Percentiles rank a stretch among this genome's conserved stretches.
Conservation (phyloP, 2,797 vertebrate genomes). For the Galagoides demidoff region DNA sequence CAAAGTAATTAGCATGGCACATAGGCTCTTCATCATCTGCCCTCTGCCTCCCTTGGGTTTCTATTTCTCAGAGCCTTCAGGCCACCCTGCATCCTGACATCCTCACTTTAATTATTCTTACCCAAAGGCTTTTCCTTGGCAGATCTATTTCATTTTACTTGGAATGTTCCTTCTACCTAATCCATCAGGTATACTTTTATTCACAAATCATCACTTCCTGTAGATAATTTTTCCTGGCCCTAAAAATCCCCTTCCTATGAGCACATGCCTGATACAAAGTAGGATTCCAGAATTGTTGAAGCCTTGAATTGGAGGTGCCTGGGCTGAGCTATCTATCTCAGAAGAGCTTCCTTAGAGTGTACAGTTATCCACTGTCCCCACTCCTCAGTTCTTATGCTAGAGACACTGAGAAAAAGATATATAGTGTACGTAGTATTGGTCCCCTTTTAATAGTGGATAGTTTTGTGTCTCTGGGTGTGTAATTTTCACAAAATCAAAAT, state of each 20-base stretch:
- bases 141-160: not conserved
- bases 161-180: not conserved
- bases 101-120: not conserved
- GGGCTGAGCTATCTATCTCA: not conserved
- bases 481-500: constrained; percentile 15
- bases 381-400: not conserved
- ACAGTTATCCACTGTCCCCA: not conserved
- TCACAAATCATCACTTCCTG: not conserved
- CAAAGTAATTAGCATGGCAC: not conserved
- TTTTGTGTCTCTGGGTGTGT: not conserved
- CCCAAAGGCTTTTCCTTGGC: not conserved
- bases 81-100: not conserved
- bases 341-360: not conserved
- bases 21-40: not conserved
- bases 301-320: not conserved
- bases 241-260: not conserved
- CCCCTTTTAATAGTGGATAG: not conserved
- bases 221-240: not conserved
- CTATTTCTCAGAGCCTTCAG: not conserved
- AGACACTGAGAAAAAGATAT: not conserved
- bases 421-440: not conserved
- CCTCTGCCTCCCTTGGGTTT: not conserved
- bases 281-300: not conserved
- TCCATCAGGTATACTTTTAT: not conserved
- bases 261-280: not conserved